Evolutionary conservation across 2,888 invertebrate species (phyloP), one percentile per base, ranked within the genome.

Genomic region (Rotaria socialis): DNA sequence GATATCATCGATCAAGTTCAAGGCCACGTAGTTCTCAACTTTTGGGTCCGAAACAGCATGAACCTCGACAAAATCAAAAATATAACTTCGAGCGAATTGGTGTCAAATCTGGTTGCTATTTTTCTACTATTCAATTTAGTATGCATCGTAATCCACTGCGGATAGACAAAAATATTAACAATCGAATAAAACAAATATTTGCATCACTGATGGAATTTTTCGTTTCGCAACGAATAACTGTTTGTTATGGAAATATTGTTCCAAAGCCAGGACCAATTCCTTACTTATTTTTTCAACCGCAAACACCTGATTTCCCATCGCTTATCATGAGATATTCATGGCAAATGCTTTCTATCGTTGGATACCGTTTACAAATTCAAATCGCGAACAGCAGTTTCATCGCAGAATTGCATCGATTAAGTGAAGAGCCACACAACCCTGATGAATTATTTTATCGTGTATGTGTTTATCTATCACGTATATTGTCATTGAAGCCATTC

Each of bases 371-470:
- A 24, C 43, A 80, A 80, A 8, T 80, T 22, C 47, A 47, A 80
- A 43, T 80, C 14, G 24, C 6, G 7, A 24, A 41, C 1, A 19
- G 11, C 8, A 55, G 10, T 55, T 80, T 80, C 8, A 0, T 24
- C 22, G 10, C 0, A 8, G 2, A 11, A 24, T 80, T 80, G 19
- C 8, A 35, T 8, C 8, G 47, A 47, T 47, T 47, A 5, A 47
- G 6, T 5, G 14, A n/a, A 24, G 16, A 7, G 24, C 10, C 41
- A 47, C 0, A 22, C 0, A n/a, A 80, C 2, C 22, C 47, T 47
- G 80, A 80, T 47, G 80, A 80, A 22, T 47, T 67, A 35, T 27
- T 80, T 80, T 80, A 80, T 80, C 80, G 80, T 43, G 47, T 80
- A 8, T 80, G 80, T 47, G 47, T 80, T n/a, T 80, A 80, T 80